phyloP scores from a whole-genome alignment of 2,888 invertebrate species.

The Cataglyphis albicans region DNA sequence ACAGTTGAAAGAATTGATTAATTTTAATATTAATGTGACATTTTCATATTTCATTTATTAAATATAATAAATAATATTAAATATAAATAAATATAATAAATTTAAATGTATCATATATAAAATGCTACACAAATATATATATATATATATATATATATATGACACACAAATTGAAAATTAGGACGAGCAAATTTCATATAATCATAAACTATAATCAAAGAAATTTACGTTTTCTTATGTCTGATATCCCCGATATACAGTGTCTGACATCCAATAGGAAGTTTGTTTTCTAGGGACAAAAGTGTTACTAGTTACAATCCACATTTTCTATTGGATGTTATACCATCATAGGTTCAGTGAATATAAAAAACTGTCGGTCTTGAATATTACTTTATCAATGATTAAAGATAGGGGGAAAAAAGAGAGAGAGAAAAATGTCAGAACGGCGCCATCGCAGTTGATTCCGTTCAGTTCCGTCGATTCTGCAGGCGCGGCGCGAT shows the following conservation, averaged over 20 bases:
- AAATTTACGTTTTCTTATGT: too few relatives aligned
- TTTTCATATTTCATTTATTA: too few relatives aligned
- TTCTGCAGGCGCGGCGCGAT: slow-evolving; percentile 68
- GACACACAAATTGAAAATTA: too few relatives aligned
- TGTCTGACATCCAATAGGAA: neutral
- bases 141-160: too few relatives aligned
- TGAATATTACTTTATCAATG: neutral
- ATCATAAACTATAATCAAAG: neutral
- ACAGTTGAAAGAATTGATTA: neutral
- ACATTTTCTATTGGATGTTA: neutral
- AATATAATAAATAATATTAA: too few relatives aligned
- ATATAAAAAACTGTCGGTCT: too few relatives aligned
- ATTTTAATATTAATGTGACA: neutral
- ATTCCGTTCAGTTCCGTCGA: slow-evolving; percentile 64
- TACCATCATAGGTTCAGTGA: too few relatives aligned
- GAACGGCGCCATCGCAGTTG: slow-evolving; percentile 50
- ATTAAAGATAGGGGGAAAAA: neutral
- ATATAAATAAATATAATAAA: too few relatives aligned
- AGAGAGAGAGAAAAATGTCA: neutral
- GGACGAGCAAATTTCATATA: neutral
- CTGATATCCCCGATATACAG: too few relatives aligned
- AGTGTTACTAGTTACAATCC: neutral
- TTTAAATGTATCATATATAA: too few relatives aligned
- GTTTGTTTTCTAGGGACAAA: neutral
- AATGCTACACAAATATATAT: too few relatives aligned